These are phyloP conservation scores for Centropus unirufus DNA, from an alignment of 2,113 vertebrate genomes.

Conservation along the genomic window DNA sequence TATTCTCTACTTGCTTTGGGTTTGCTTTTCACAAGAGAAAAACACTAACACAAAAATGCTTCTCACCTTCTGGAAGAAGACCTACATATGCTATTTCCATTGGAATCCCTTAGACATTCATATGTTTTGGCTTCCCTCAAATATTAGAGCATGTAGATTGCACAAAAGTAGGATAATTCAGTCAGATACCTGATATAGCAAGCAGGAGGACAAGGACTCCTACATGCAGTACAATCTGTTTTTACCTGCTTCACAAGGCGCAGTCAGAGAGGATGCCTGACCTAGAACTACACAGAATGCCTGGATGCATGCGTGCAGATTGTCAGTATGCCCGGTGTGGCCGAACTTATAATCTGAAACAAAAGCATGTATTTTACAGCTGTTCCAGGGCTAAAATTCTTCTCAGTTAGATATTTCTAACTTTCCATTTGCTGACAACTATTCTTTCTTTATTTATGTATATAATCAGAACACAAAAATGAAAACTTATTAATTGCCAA, in stretches of 20 bases:
- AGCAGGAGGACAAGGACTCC: not conserved
- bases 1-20: not conserved
- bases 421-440: no score
- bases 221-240: not conserved
- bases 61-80: not conserved
- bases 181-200: not conserved
- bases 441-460: no score
- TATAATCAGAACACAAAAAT: no score
- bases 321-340: not conserved
- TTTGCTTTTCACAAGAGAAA: not conserved
- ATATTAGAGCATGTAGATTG: not conserved
- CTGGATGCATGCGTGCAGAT: not conserved
- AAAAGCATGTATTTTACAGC: not conserved
- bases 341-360: not conserved
- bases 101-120: not conserved
- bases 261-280: not conserved
- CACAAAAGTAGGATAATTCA: not conserved
- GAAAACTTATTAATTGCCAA: no score
- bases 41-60: not conserved
- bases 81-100: not conserved
- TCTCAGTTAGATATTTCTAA: not conserved
- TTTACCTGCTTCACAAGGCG: not conserved
- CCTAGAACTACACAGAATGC: rapidly evolving
- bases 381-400: not conserved
- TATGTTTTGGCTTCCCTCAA: not conserved